phyloP scores from a whole-genome alignment of 2,888 invertebrate genomes.

The Nomada goodeniana region DNA sequence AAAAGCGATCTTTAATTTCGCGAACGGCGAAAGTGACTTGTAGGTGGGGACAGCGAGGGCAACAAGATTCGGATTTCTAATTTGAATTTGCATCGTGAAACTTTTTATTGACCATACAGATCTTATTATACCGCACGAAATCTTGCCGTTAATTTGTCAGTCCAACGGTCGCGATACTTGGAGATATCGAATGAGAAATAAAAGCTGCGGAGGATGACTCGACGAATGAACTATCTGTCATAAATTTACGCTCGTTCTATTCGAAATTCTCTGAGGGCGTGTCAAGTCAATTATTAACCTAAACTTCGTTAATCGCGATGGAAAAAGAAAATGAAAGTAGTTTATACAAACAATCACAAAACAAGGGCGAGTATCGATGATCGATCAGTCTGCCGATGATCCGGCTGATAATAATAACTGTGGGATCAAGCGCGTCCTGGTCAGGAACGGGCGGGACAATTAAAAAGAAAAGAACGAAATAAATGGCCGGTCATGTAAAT shows the following conservation, averaged over 20 bases:
- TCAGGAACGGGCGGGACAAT: constrained; percentile 56
- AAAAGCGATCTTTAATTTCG: constrained; percentile 76
- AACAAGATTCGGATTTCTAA: constrained; percentile 32
- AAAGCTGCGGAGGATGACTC: too few species aligned
- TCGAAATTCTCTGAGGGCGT: too few species aligned
- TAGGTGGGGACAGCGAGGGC: constrained; percentile 42
- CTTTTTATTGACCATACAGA: neutral
- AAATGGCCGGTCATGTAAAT: constrained; percentile 71
- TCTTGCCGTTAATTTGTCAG: neutral
- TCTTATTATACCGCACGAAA: constrained; percentile 3
- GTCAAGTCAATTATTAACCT: too few species aligned
- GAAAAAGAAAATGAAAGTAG: neutral
- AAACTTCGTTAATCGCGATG: neutral
- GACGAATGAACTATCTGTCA: too few species aligned
- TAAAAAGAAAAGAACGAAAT: constrained; percentile 66
- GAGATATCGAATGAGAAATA: too few species aligned
- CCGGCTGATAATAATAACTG: constrained; percentile 56
- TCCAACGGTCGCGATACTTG: neutral
- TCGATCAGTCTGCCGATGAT: constrained; percentile 52
- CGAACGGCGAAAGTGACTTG: constrained; percentile 62
- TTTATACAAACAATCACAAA: constrained; percentile 23
- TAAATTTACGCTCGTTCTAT: neutral
- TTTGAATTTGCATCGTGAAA: neutral
- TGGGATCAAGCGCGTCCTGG: constrained; percentile 30
- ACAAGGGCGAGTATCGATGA: constrained; percentile 35